Evolutionary conservation across 2,888 invertebrate species (phyloP), one percentile per base, ranked within the genome.

Genomic region (Eustalomyia histrio): DNA sequence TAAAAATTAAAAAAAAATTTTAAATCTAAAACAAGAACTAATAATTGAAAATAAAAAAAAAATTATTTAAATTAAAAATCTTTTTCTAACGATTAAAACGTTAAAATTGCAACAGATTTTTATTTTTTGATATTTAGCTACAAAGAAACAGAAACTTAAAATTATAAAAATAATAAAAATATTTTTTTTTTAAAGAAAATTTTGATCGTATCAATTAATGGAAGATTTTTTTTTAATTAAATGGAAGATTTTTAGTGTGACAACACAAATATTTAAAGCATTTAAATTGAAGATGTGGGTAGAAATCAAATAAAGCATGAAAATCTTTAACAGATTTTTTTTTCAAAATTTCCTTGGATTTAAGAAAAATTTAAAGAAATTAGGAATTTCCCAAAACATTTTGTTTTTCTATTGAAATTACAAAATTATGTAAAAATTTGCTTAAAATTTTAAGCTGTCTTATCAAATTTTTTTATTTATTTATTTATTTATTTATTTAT

Each of bases 181-280:
- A 39, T 29, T 63, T n/a, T n/a, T n/a, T n/a, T n/a, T n/a, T 72
- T 72, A 52, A 55, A 64, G 64, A 73, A 47, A 73, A 64, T 73
- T 73, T 73, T 73, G 64, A 73, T 73, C 58, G 64, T 64, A 64
- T 57, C n/a, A 14, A n/a, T 47, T n/a, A 47, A n/a, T 47, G 21
- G 18, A 50, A 39, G 60, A 61, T 17, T 24, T 43, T 35, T 5
- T 12, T n/a, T 24, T 1, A 24, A n/a, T n/a, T n/a, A 47, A 21
- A 17, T 17, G 52, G 33, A 60, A 63, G 2, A 47, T 35, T 55
- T 63, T 24, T 55, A 72, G 57, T 64, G 50, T 39, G 72, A 24
- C 55, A 64, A 57, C 60, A 71, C 35, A n/a, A 47, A 52, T 35
- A 52, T 55, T 57, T 16, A 64, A n/a, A 73, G 57, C 43, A 64